Evolutionary conservation across 1,140 invertebrate species (phyloP), one percentile per base, ranked within the genome.

Genomic region (Drosophila rhopaloa): DNA sequence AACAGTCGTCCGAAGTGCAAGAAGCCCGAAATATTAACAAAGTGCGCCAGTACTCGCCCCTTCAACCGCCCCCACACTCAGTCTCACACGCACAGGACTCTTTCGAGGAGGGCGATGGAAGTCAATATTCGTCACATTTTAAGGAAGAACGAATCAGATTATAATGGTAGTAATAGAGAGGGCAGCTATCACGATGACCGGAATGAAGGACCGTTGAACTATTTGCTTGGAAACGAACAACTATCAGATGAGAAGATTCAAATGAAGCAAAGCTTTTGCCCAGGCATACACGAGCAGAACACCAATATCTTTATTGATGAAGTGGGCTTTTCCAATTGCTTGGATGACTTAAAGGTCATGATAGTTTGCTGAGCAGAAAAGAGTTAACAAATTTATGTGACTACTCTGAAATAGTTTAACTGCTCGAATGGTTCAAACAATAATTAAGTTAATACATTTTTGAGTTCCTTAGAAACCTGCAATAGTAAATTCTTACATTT

Each of bases 271-370:
- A 48, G 37, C 16, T 29, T 40, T 53, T 19, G 37, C 4, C 37
- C 47, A 27, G 24, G 29, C n/a, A 4, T 55, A 8, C 48, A 67
- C 13, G 53, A 35, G 14, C 44, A 57, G 14, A 51, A 65, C n/a
- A 10, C 29, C 38, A 57, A 48, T 44, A 59, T 59, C 9, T 76
- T 55, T 27, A 54, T 76, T 13, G 54, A 76, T 59, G 74, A 76
- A 32, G 54, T 76, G 37, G 53, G 55, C 11, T 41, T 47, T 14
- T 56, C 61, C n/a, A 63, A 59, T 32, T 67, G 47, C 27, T 54
- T 76, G 32, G 73, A 76, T 54, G 73, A 76, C 38, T 53, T 76
- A 4, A 76, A 76, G 37, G 61, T 76, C 29, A 76, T 66, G 54
- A 76, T 76, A 46, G 73, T 76, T 47, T 76, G 72, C 37, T 76